These are phyloP conservation scores for Anguilla pacifica DNA, from an alignment of 2,797 vertebrate genomes.

Conservation along the genomic window DNA sequence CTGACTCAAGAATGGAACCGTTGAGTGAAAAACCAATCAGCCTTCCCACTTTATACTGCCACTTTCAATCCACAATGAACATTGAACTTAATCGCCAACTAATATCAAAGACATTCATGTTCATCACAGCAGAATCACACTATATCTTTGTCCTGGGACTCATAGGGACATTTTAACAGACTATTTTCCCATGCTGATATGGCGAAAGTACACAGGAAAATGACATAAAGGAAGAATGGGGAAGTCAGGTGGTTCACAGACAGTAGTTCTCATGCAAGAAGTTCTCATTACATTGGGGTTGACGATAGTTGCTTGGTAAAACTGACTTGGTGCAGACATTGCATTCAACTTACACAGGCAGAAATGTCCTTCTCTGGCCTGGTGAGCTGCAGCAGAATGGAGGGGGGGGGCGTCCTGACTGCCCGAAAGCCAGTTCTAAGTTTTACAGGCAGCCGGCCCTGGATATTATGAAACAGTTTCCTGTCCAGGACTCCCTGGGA, in stretches of 20 bases:
- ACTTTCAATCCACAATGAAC: background rate
- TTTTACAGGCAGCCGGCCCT: background rate
- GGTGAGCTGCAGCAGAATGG: background rate
- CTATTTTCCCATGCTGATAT: background rate
- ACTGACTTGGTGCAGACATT: background rate
- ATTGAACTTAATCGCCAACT: background rate
- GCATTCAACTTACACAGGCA: background rate
- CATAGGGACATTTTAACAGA: background rate
- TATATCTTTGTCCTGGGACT: background rate
- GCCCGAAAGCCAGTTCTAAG: background rate
- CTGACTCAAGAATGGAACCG: background rate
- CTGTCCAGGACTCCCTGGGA: slow-evolving; percentile 20
- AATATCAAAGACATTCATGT: background rate
- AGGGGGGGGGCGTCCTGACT: background rate
- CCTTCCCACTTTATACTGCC: background rate
- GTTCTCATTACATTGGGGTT: too few relatives aligned
- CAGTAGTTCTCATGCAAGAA: too few relatives aligned
- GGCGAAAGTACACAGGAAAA: background rate
- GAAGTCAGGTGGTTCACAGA: background rate
- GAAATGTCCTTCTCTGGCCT: background rate
- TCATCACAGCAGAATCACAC: background rate
- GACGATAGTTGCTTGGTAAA: background rate
- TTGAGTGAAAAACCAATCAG: slow-evolving; percentile 17
- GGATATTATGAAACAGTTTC: background rate
- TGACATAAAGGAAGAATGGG: background rate